Conservation (phyloP, 2,888 invertebrate species). For the Dyspetes luteomarginatus region DNA sequence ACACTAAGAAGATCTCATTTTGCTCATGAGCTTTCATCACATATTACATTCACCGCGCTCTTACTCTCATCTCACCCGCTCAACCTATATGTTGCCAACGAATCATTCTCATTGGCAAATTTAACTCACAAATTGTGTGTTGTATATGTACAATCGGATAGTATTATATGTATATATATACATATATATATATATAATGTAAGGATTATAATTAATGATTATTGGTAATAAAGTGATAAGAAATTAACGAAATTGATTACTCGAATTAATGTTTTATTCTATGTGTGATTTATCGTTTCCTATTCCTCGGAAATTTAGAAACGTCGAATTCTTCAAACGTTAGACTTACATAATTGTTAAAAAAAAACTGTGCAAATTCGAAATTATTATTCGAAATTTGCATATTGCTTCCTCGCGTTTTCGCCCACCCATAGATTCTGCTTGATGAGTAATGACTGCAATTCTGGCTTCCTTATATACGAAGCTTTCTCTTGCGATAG, state of each 20-base stretch:
- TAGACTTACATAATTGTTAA: no score
- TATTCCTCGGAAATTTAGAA: no score
- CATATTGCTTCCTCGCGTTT: no score
- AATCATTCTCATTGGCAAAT: background rate
- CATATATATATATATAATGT: slow-evolving; percentile 24
- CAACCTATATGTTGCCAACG: background rate
- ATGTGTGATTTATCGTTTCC: no score
- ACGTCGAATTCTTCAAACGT: no score
- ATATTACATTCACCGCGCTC: background rate
- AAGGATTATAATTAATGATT: slow-evolving; percentile 31
- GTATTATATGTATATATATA: slow-evolving; percentile 23
- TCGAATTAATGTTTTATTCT: background rate
- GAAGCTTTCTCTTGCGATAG: no score
- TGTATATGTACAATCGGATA: background rate
- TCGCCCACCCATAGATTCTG: no score
- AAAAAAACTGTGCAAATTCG: no score
- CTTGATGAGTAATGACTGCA: no score
- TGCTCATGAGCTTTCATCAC: slow-evolving; percentile 24
- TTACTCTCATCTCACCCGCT: background rate
- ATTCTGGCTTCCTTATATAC: no score
- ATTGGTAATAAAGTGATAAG: slow-evolving; percentile 22
- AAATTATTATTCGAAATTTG: no score
- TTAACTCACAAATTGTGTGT: background rate
- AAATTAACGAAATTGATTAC: background rate
- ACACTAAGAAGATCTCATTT: slow-evolving; percentile 44